Evolutionary conservation across 1,140 invertebrate species (phyloP).

Genomic region (Ceratina australensis): DNA sequence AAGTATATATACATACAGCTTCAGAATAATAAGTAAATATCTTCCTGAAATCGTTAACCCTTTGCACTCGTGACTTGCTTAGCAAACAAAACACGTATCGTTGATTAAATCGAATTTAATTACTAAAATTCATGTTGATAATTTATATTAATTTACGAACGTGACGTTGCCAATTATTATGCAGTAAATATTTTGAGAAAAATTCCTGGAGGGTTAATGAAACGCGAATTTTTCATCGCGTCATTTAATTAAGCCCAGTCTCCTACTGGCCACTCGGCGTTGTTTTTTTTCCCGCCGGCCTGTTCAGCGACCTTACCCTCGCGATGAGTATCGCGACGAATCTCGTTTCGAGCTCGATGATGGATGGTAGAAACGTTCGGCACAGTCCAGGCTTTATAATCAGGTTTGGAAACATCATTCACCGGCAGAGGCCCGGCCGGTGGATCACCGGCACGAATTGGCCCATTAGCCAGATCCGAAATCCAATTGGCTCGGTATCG

Average conservation of each 20-base stretch:
- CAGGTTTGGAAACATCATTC: conserved; percentile 59
- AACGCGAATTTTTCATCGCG: neutral
- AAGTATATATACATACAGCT: no score
- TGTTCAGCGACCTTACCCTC: neutral
- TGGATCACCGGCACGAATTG: conserved; percentile 58
- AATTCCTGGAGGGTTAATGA: no score
- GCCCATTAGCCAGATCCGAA: conserved; percentile 68
- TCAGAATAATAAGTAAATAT: no score
- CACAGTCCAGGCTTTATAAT: conserved; percentile 53
- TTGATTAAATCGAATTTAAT: no score
- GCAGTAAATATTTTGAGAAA: no score
- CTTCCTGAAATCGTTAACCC: no score
- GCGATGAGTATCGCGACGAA: conserved; percentile 52
- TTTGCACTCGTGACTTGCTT: no score
- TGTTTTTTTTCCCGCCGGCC: neutral
- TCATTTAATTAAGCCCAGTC: conserved; percentile 13
- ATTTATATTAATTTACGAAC: no score
- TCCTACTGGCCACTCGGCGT: neutral
- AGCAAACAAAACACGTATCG: no score
- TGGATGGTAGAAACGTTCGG: conserved; percentile 46
- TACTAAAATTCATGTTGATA: no score
- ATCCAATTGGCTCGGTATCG: conserved; percentile 66
- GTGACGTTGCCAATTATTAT: no score
- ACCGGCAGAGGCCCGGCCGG: conserved; percentile 22
- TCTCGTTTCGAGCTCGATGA: conserved; percentile 56